Evolutionary conservation across 64 coral and sea anemone genomes (phyloP), one percentile per base, ranked within the genome.

Genomic region (Porites lutea): DNA sequence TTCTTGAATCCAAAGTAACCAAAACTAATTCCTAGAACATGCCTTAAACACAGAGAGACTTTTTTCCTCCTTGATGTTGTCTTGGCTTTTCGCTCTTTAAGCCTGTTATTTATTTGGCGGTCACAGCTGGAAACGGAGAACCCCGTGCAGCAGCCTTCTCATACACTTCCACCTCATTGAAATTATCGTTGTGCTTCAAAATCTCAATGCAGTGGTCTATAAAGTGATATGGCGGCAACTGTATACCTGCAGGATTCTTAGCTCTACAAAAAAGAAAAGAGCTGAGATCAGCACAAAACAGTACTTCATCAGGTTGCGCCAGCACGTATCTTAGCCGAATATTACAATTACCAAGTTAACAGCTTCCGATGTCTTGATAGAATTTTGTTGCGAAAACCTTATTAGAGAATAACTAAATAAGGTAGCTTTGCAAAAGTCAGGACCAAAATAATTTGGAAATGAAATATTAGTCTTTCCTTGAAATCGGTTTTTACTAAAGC

Each of bases 121-220:
- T 3, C 2, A 4, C 4, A 23, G 6, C 37, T 6, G 8, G 8
- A 19, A 71, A 23, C 18, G 5, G 19, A 71, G 67, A 71, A 71
- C 23, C 21, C 5, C 67, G 67, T 27, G 67, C 67, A 5, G 8
- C 5, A 4, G 67, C 67, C 21, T 27, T 2, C 21, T 22, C 67
- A 71, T 71, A 27, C 67, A 71, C 0, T 1, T 0, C 11, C 4
- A 71, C 67, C 5, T 71, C 5, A 19, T 27, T 71, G 67, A 23
- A 71, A 23, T 27, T 4, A 27, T 23, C 37, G n/a, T 71, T 19
- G 6, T 71, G 67, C n/a, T 23, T 2, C 67, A 71, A 71, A 22
- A 71, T 71, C n/a, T 71, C 67, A 27, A 71, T 71, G 67, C 67
- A 19, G 67, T 71, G 67, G 67, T 71, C 67, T 19, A 71, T 23